Base-by-base conservation (phyloP, 2,113 vertebrate species). In the Chamaea fasciata region DNA sequence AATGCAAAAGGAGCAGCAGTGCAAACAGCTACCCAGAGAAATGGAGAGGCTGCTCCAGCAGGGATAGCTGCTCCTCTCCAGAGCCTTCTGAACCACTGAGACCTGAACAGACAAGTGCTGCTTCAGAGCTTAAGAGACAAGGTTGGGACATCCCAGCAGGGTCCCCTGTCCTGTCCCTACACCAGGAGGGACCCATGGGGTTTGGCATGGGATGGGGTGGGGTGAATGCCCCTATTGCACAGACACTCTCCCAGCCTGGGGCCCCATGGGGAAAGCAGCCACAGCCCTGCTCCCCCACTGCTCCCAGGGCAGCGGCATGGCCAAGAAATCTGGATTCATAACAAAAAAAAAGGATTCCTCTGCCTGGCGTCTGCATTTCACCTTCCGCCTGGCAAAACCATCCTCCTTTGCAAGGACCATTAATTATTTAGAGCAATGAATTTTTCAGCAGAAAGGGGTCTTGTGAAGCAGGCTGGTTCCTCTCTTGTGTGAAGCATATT, bases 381-480 rank as follows among this genome's bases (percentile, higher is more conserved):
- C 82, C 88, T 94, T 94, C 94, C 2, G 35, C 81, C 73, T 8
- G 0, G 83, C 70, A 87, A 93, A 95, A 74, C 60, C 96, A 47
- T 74, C 49, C 77, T 93, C 64, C 87, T 87, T 68, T n/a, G 55
- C 1, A 3, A 81, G 81, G 57, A 67, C 78, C 62, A 91, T 94
- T 73, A 91, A 95, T 96, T 95, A 97, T 96, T 94, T 85, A 96
- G 4, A 87, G 87, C 3, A 1, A 96, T 96, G 84, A 96, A 95
- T 95, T 95, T 97, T 96, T 96, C 81, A 90, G 95, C 91, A 92
- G 95, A 91, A 92, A 69, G 74, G 84, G 93, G 89, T 89, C 89
- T 92, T 73, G 74, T 64, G 83, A 94, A 95, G 91, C 81, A 94
- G 70, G 30, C 57, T 87, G 52, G 56, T 26, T 91, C 81, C 77